phyloP scores from a whole-genome alignment of 1,140 invertebrate species.

The Eumeta japonica region DNA sequence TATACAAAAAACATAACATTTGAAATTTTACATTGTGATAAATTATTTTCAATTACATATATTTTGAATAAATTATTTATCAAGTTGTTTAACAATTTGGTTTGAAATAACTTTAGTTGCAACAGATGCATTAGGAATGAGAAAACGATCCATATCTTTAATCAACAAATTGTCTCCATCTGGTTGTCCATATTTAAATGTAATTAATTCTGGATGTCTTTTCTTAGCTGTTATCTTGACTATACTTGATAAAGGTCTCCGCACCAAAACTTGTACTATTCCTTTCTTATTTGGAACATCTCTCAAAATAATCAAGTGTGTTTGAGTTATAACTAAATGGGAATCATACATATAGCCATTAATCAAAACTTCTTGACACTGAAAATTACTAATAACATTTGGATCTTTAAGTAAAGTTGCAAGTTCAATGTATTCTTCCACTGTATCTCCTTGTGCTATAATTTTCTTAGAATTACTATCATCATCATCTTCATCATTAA shows the following conservation, averaged over 20 bases:
- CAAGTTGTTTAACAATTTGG: conserved; percentile 57
- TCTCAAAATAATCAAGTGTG: conserved; percentile 83
- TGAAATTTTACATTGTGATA: too few relatives aligned
- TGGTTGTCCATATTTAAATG: conserved; percentile 87
- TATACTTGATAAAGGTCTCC: conserved; percentile 82
- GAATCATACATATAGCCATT: conserved; percentile 85
- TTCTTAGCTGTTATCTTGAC: conserved; percentile 96
- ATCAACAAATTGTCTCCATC: conserved; percentile 72
- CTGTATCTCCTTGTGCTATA: neutral
- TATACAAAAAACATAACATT: too few relatives aligned
- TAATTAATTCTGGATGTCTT: conserved; percentile 89
- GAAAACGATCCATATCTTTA: conserved; percentile 85
- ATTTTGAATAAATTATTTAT: too few relatives aligned
- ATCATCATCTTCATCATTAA: conserved; percentile 87
- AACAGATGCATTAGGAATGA: conserved; percentile 88
- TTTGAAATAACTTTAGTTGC: conserved; percentile 76
- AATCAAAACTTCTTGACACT: conserved; percentile 87
- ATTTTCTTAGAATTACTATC: conserved; percentile 31
- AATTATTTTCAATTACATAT: too few relatives aligned
- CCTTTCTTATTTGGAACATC: conserved; percentile 74
- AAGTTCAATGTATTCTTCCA: conserved; percentile 46
- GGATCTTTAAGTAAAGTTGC: conserved; percentile 77
- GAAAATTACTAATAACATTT: conserved; percentile 81
- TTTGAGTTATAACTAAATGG: conserved; percentile 84
- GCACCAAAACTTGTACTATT: conserved; percentile 79